A percentile compares a stretch with the other conserved stretches of the same genome.
These are phyloP conservation scores for Trematocara caparti DNA, from an alignment of 2,797 vertebrate species.

Conservation along the genomic window DNA sequence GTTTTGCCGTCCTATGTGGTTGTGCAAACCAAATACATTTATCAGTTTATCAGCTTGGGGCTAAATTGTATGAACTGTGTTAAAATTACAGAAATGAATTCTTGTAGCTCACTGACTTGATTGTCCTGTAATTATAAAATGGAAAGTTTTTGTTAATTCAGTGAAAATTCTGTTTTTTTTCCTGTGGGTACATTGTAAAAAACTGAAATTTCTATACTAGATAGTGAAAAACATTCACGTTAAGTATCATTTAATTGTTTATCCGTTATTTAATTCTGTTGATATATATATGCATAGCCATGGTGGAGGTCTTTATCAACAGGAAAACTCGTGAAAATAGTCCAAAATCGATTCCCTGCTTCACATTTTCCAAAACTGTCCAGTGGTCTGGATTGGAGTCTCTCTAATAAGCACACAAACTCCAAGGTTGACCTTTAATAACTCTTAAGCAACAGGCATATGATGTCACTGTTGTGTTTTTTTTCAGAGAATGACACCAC, in stretches of 20 bases:
- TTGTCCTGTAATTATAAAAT: not conserved
- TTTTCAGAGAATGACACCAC: not conserved
- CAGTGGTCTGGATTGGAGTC: not conserved
- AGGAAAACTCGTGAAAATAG: not conserved
- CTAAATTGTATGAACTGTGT: not conserved
- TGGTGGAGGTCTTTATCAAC: not conserved
- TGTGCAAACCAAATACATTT: not conserved
- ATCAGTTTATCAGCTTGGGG: not conserved
- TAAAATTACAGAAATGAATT: not conserved
- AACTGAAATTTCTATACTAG: not conserved
- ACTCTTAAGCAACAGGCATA: not conserved
- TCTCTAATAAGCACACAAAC: not conserved
- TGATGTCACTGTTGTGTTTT: not conserved
- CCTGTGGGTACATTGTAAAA: not conserved
- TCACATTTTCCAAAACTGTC: not conserved
- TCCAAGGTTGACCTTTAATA: not conserved
- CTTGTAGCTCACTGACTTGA: not conserved
- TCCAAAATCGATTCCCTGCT: not conserved
- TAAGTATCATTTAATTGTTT: not conserved
- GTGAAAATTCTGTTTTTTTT: fast-evolving
- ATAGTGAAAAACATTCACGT: not conserved
- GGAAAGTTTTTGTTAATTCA: not conserved
- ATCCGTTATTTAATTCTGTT: not conserved
- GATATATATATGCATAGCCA: not conserved
- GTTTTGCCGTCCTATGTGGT: too few species aligned